These are phyloP conservation scores for Subacronicta megacephala DNA, from an alignment of 2,888 invertebrate species.

Conservation along the genomic window DNA sequence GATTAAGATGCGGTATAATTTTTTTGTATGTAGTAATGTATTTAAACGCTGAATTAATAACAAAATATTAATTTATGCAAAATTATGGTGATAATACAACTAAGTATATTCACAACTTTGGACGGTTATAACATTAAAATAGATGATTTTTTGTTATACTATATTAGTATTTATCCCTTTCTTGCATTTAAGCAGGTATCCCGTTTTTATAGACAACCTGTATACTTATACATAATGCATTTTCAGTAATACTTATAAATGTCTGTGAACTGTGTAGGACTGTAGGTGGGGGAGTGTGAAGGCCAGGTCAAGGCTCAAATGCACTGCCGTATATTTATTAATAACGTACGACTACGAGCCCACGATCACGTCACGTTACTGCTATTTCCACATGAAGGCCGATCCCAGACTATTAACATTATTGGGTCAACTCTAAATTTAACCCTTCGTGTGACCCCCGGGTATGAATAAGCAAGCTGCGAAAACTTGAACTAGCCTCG, in stretches of 20 bases:
- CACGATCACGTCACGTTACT: constrained; percentile 63
- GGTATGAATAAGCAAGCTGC: constrained; percentile 13
- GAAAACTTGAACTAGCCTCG: not conserved
- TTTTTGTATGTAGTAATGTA: too few relatives aligned
- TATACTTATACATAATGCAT: too few relatives aligned
- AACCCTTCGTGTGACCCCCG: constrained; percentile 6
- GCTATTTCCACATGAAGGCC: constrained; percentile 66
- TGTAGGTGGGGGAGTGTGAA: constrained; percentile 60
- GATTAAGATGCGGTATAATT: too few relatives aligned
- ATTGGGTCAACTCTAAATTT: constrained; percentile 49
- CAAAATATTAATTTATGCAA: too few relatives aligned
- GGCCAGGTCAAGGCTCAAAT: constrained; percentile 81
- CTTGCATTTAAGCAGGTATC: too few relatives aligned
- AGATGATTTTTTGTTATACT: too few relatives aligned
- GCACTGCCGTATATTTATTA: constrained; percentile 68
- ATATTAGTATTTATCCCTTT: too few relatives aligned
- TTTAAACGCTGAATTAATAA: too few relatives aligned
- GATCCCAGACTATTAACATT: constrained; percentile 38
- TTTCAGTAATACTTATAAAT: constrained; percentile 57
- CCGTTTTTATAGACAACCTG: too few relatives aligned
- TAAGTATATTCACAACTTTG: too few relatives aligned
- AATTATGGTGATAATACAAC: too few relatives aligned
- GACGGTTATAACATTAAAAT: too few relatives aligned
- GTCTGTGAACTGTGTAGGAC: constrained; percentile 38
- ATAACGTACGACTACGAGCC: constrained; percentile 63